Evolutionary conservation across 2,113 vertebrate genomes (phyloP).

Genomic region (Acinonyx jubatus): DNA sequence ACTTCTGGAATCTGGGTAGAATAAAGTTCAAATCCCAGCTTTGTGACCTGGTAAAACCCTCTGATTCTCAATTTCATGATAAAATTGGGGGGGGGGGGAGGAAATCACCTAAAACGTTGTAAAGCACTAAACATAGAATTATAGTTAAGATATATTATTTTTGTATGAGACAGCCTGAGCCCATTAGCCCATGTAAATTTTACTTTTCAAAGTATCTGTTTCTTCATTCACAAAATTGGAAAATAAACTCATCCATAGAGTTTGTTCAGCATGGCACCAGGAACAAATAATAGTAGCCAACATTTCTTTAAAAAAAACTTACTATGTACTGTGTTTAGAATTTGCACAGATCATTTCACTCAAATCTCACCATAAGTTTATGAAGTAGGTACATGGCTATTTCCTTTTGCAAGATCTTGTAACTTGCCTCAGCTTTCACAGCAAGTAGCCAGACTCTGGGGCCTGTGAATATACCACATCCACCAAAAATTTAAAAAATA

Average conservation of each 20-base stretch:
- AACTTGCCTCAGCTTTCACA: background rate
- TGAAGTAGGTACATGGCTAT: background rate
- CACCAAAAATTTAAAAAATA: background rate
- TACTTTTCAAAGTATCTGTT: conserved; percentile 35
- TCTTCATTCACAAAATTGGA: background rate
- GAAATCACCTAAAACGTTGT: background rate
- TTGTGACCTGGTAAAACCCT: background rate
- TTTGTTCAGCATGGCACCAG: background rate
- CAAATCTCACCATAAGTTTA: background rate
- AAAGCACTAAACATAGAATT: conserved; percentile 20
- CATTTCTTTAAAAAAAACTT: background rate
- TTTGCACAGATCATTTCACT: background rate
- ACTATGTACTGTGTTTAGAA: background rate
- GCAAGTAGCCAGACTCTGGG: background rate
- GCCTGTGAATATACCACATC: background rate
- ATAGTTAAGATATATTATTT: background rate
- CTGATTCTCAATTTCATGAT: background rate
- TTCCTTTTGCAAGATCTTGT: background rate
- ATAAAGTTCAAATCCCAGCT: background rate
- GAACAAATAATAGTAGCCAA: background rate
- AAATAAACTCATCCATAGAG: background rate
- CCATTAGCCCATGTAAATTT: background rate
- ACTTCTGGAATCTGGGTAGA: background rate
- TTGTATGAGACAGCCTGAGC: background rate
- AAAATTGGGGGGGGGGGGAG: background rate